These are phyloP conservation scores for Rhabditoides inermis DNA, from an alignment of 2,888 invertebrate species.

Conservation along the genomic window DNA sequence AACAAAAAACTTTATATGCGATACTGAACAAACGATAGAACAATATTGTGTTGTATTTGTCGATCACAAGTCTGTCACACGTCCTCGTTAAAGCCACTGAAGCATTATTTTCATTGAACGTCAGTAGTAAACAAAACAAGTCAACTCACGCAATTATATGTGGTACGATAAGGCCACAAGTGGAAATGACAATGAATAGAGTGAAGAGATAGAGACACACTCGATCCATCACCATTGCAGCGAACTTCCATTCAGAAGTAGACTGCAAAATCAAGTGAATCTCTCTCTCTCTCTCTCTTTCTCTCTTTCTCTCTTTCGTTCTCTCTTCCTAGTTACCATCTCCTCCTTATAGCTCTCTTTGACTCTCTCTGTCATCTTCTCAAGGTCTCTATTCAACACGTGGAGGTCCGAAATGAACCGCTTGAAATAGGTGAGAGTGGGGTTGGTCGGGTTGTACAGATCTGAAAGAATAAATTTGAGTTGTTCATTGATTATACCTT, in stretches of 20 bases:
- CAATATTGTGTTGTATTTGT: too few relatives aligned
- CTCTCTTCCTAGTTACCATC: conserved; percentile 10
- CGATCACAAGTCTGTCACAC: too few relatives aligned
- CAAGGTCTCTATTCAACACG: conserved; percentile 15
- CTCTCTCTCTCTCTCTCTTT: not conserved
- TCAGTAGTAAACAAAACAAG: not conserved
- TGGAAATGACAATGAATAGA: conserved; percentile 40
- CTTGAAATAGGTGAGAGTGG: not conserved
- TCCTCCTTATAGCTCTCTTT: conserved; percentile 22
- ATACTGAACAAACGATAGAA: too few relatives aligned
- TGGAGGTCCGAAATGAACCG: conserved; percentile 9
- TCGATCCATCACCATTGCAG: conserved; percentile 49
- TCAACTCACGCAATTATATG: conserved; percentile 39
- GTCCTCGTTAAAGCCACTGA: too few relatives aligned
- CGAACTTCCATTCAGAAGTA: conserved; percentile 33
- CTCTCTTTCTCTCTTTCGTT: not conserved
- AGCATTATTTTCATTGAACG: not conserved
- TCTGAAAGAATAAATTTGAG: not conserved
- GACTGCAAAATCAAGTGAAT: conserved; percentile 8
- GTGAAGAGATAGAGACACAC: conserved; percentile 50
- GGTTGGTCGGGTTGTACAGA: not conserved
- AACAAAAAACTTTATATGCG: too few relatives aligned
- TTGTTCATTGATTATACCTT: not conserved
- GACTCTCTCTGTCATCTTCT: conserved; percentile 19
- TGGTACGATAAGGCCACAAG: conserved; percentile 46